Percentiles rank a stretch among this genome's conserved stretches.
phyloP scores from a whole-genome alignment of 2,113 vertebrate genomes.

The Megaceryle torquata region DNA sequence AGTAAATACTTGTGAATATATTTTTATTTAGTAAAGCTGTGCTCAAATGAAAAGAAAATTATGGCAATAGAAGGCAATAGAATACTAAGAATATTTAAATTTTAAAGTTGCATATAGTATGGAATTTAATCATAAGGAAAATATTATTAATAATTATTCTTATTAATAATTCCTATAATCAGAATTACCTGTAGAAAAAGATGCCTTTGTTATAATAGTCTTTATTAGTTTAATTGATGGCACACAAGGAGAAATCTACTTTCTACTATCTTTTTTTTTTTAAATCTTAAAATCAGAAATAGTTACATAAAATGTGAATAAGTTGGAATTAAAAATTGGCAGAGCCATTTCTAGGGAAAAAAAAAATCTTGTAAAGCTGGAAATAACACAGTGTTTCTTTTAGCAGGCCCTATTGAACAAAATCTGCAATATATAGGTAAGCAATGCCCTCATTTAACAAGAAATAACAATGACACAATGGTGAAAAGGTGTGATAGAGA shows the following conservation, averaged over 20 bases:
- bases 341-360: not conserved
- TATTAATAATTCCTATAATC: not conserved
- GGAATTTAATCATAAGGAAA: not conserved
- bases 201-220: not conserved
- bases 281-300: not conserved
- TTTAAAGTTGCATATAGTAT: not conserved
- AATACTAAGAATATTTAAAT: not conserved
- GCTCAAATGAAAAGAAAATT: not conserved
- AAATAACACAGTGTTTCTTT: not conserved
- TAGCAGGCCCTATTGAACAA: not conserved
- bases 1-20: not conserved
- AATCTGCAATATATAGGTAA: not conserved
- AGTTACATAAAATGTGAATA: not conserved
- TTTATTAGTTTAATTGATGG: not conserved
- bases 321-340: not conserved
- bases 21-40: conserved; percentile 24
- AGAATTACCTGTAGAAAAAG: not conserved
- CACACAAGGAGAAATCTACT: not conserved
- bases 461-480: not conserved
- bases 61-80: not conserved
- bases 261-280: not conserved
- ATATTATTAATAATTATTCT: not conserved
- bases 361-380: not conserved
- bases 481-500: not conserved
- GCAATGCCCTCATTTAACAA: not conserved